These are phyloP conservation scores for Melanotus villosus DNA, from an alignment of 2,888 invertebrate genomes.

Conservation along the genomic window DNA sequence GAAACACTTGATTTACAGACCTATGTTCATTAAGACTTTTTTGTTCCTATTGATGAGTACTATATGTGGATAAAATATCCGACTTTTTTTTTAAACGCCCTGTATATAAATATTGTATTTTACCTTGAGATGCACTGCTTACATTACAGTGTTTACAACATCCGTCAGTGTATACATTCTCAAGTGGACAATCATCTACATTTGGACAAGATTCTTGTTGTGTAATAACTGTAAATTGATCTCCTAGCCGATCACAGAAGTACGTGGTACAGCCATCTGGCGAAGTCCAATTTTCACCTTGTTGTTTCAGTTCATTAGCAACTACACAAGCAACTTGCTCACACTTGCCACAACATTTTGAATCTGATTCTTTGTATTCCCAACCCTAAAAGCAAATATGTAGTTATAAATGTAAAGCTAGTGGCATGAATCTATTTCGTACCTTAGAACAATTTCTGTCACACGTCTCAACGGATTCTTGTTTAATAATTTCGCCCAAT, in stretches of 20 bases:
- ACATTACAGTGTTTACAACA: constrained; percentile 80
- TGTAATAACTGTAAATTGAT: constrained; percentile 67
- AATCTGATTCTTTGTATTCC: constrained; percentile 68
- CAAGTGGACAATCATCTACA: constrained; percentile 73
- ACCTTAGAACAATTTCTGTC: constrained; percentile 68
- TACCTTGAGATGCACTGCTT: constrained; percentile 69
- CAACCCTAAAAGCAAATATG: constrained; percentile 71
- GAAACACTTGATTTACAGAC: too few species aligned
- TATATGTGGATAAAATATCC: too few species aligned
- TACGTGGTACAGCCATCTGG: constrained; percentile 75
- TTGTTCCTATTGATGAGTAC: too few species aligned
- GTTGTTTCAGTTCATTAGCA: constrained; percentile 67
- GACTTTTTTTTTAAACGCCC: too few species aligned
- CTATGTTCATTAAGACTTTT: too few species aligned
- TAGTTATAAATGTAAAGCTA: too few species aligned
- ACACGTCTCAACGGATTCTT: constrained; percentile 72
- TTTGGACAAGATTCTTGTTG: constrained; percentile 74
- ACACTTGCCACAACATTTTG: constrained; percentile 78
- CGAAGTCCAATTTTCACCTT: constrained; percentile 75
- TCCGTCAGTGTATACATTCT: constrained; percentile 73
- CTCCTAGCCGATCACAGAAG: constrained; percentile 70
- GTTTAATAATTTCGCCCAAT: constrained; percentile 70
- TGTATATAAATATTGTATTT: too few species aligned
- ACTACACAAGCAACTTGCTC: constrained; percentile 74
- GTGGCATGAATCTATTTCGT: constrained; percentile 35